phyloP scores from a whole-genome alignment of 2,113 vertebrate genomes.

The Saimiri boliviensis region DNA sequence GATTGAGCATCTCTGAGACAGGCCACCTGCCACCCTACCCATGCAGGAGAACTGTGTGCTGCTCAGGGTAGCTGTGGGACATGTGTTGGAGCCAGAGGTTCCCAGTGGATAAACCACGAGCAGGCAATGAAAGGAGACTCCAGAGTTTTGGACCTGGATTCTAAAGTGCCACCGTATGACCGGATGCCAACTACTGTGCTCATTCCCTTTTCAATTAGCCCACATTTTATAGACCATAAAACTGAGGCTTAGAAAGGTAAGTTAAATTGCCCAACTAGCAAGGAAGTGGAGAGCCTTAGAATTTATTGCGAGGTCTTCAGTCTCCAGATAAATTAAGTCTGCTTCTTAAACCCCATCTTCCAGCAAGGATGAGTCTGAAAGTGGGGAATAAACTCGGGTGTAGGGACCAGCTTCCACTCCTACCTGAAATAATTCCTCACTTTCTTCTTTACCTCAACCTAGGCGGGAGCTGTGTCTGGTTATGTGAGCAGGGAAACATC shows the following conservation, averaged over 20 bases:
- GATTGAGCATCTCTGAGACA: background rate
- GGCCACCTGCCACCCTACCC: background rate
- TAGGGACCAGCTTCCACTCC: background rate
- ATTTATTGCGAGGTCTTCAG: background rate
- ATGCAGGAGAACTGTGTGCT: background rate
- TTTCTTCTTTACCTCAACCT: background rate
- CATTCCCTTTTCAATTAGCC: background rate
- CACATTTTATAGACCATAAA: background rate
- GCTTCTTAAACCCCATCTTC: background rate
- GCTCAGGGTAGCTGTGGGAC: background rate
- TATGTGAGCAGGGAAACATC: background rate
- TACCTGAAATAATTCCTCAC: background rate
- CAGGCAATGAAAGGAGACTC: background rate
- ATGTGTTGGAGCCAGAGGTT: background rate
- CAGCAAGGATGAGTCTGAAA: background rate
- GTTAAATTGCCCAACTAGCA: background rate
- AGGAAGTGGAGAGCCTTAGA: background rate
- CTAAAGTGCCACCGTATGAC: background rate
- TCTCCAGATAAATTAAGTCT: background rate
- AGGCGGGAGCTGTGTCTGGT: background rate
- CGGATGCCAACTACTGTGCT: background rate
- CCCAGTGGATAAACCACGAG: background rate
- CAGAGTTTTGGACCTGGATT: background rate
- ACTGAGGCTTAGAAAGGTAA: background rate
- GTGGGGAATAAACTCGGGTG: background rate